Conservation (phyloP, 1,140 invertebrate genomes). For the Brachystomella parvula region DNA sequence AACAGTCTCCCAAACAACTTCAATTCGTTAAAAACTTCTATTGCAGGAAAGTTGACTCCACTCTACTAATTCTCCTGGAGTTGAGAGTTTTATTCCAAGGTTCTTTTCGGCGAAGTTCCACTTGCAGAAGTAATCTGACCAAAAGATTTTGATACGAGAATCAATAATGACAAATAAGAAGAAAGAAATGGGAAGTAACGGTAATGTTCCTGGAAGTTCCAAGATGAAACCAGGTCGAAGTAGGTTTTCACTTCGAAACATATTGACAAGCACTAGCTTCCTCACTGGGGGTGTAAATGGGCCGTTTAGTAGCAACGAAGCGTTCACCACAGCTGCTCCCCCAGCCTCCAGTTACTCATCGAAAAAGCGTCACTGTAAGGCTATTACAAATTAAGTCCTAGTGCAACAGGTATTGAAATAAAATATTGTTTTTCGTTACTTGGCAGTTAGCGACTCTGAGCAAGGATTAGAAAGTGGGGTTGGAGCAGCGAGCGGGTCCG, state of each 20-base stretch:
- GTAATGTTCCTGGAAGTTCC: background rate
- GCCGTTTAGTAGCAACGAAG: conserved; percentile 15
- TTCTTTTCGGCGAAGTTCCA: too few species aligned
- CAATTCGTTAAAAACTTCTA: too few species aligned
- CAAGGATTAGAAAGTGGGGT: conserved; percentile 34
- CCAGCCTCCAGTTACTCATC: background rate
- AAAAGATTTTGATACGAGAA: too few species aligned
- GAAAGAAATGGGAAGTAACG: conserved; percentile 9
- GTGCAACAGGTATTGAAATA: background rate
- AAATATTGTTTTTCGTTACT: background rate
- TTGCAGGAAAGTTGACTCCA: too few species aligned
- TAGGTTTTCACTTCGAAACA: conserved; percentile 36
- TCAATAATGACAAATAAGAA: conserved; percentile 17
- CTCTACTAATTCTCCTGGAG: too few species aligned
- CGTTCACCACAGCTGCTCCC: background rate
- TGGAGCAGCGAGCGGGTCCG: conserved; percentile 14
- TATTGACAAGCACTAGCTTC: conserved; percentile 31
- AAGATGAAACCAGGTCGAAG: conserved; percentile 27
- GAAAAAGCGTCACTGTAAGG: conserved; percentile 33
- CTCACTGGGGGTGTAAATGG: conserved; percentile 28
- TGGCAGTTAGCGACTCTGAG: conserved; percentile 36
- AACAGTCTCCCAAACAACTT: too few species aligned
- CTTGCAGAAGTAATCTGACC: too few species aligned
- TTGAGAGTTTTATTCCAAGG: too few species aligned
- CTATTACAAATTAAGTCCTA: conserved; percentile 2